Evolutionary conservation across 2,888 invertebrate species (phyloP).

Genomic region (Eulithis testata): DNA sequence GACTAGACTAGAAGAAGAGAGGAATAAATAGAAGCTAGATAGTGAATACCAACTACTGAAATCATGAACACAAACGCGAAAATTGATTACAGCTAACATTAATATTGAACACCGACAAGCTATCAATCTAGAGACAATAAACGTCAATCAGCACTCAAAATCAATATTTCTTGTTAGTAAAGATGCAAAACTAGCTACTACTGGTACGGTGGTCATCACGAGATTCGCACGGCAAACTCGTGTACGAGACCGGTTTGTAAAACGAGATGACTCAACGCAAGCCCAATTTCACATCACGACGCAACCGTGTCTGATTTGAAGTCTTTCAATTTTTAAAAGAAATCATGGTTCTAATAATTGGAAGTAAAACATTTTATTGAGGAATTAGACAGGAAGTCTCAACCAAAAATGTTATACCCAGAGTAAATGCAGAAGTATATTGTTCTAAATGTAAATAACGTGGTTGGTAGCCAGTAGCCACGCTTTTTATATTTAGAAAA

Average conservation of each 20-base stretch:
- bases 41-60: not conserved
- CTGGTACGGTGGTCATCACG: conserved; percentile 22
- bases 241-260: conserved; percentile 35
- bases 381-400: too few species aligned
- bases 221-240: conserved; percentile 32
- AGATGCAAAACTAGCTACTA: conserved; percentile 3
- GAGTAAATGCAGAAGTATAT: too few species aligned
- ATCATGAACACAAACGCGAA: not conserved
- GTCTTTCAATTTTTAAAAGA: too few species aligned
- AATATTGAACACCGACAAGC: not conserved
- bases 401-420: too few species aligned
- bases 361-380: too few species aligned
- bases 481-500: too few species aligned
- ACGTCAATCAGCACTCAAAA: conserved; percentile 12
- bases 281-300: conserved; percentile 53
- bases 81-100: too few species aligned
- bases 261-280: conserved; percentile 50
- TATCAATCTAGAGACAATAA: conserved; percentile 1
- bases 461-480: too few species aligned
- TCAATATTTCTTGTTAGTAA: conserved; percentile 14
- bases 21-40: not conserved
- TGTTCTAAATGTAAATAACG: too few species aligned
- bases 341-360: too few species aligned
- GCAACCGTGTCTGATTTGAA: conserved; percentile 21
- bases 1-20: too few species aligned